Evolutionary conservation across 2,888 invertebrate species (phyloP), one percentile per base, ranked within the genome.

Genomic region (Sphaeridia pumilis): DNA sequence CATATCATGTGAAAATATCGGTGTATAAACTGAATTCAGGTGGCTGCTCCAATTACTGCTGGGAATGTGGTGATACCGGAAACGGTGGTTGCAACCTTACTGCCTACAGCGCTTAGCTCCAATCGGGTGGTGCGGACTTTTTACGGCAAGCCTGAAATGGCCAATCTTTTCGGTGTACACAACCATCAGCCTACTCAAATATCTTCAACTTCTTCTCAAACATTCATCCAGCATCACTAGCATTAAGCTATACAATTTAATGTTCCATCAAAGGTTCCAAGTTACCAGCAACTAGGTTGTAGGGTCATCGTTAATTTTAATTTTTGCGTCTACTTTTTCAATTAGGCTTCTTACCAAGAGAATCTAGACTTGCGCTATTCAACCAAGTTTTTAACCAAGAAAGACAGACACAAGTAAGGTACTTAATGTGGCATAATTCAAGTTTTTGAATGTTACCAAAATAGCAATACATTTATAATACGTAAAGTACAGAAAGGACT

Each of bases 71-170:
- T 58, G 46, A 51, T 58, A 41, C 55, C 53, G 36, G 63, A 64
- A 59, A 61, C 63, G 49, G 60, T 60, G 48, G 58, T 64, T 56
- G 64, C 61, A 53, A 60, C 60, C 60, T 61, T 64, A 52, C 64
- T 64, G 27, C 64, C 64, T 54, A 61, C 58, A 57, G 59, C 56
- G 49, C 59, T 61, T 56, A 61, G 61, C 52, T 59, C 63, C 28
- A 60, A 56, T 58, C 64, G 61, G 38, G 58, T 61, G 42, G 63
- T 64, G 20, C 56, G 64, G 50, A 64, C 64, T 56, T 64, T 64
- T 52, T 63, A 64, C 46, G 64, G 64, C 49, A 64, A 64, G 54
- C 49, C 59, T 45, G 56, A 53, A 26, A 64, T 64, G 64, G 64
- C 63, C 46, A 55, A 60, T 51, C 57, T 60, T 54, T 64, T 64